Conservation (phyloP, 2,888 invertebrate species). For the Timandra comae region DNA sequence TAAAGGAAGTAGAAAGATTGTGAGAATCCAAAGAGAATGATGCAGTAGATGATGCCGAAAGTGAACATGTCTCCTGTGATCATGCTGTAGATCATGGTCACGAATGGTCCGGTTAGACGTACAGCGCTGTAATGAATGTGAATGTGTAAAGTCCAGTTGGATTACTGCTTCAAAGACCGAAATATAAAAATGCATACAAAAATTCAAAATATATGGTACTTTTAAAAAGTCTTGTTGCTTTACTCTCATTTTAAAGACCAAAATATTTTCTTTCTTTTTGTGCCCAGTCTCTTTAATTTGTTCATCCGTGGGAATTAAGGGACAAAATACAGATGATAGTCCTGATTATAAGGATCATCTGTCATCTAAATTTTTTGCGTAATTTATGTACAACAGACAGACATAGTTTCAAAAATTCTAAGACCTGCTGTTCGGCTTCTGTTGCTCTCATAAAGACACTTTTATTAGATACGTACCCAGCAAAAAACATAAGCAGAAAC, state of each 20-base stretch:
- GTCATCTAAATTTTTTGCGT: too few species aligned
- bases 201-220: not conserved
- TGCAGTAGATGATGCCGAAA: constrained; percentile 97
- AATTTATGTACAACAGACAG: too few species aligned
- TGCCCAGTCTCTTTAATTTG: too few species aligned
- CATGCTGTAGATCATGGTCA: constrained; percentile 99
- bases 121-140: constrained; percentile 85
- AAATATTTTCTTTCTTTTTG: too few species aligned
- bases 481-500: constrained; percentile 99
- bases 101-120: constrained; percentile 97
- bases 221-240: not conserved
- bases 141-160: too few species aligned
- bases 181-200: not conserved
- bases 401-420: too few species aligned
- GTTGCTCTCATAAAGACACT: too few species aligned
- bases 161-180: too few species aligned
- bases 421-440: too few species aligned
- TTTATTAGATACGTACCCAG: constrained; percentile 93
- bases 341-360: too few species aligned
- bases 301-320: too few species aligned
- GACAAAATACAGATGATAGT: too few species aligned
- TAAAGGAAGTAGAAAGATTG: constrained; percentile 97
- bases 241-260: not conserved
- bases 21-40: constrained; percentile 96
- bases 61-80: constrained; percentile 99